Evolutionary conservation across 2,113 vertebrate species (phyloP), one percentile per base, ranked within the genome.

Genomic region (Oryzias melastigma): DNA sequence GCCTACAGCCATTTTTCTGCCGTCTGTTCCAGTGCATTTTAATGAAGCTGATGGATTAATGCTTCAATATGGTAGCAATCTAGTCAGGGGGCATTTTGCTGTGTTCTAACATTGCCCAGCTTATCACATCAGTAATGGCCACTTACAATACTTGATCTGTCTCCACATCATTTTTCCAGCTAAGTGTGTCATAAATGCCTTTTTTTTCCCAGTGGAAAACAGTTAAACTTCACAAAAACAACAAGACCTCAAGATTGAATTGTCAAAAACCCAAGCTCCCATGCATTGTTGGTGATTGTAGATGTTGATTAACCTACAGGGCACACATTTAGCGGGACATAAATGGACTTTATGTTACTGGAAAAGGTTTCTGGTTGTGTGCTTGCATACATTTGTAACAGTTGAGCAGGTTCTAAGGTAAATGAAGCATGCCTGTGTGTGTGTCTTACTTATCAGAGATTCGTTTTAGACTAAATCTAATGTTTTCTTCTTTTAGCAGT

Each of bases 41-140:
- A 87, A 85, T 81, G 79, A 89, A 52, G 55, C 68, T 63, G 72
- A 83, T 81, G 75, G 75, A 83, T 87, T 68, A 82, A 78, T 70
- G 78, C 62, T 27, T 81, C 64, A 48, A 67, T 81, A 73, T 29
- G 46, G 62, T 85, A 83, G 86, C 65, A 44, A 71, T 61, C 73
- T 56, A 58, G 62, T 65, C 55, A 24, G 66, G 42, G 57, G 73
- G 65, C 58, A 46, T 73, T 67, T 62, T 43, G 68, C 68, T 59
- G 29, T 71, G 68, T 73, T 82, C 56, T 49, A 81, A 63, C 77
- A 68, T 71, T 52, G 65, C 47, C 56, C 16, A 42, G 57, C 69
- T 83, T 84, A 85, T 81, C 78, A 6, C 73, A 71, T 73, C 78
- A 43, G 69, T 81, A 77, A 80, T 77, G 77, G 75, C 79, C 79